These are phyloP conservation scores for Phenganax stokvisi DNA, from an alignment of 92 coral and sea anemone genomes.

Conservation along the genomic window DNA sequence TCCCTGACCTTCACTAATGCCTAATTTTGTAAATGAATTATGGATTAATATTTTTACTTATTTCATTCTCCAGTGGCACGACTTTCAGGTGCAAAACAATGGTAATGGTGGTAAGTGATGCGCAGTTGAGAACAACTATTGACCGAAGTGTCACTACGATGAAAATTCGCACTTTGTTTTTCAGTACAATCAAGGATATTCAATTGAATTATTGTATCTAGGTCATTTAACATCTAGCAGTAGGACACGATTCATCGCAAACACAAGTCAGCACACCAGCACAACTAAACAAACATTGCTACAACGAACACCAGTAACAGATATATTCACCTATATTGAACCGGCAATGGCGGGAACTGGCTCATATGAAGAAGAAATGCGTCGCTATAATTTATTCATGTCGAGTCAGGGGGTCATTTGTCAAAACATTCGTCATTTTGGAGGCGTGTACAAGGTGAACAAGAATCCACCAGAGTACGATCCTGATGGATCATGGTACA, in stretches of 20 bases:
- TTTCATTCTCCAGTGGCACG: neutral
- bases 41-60: neutral
- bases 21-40: too few relatives aligned
- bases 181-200: too few relatives aligned
- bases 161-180: too few relatives aligned
- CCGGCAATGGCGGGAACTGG: slow-evolving; percentile 63
- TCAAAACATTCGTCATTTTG: slow-evolving; percentile 63
- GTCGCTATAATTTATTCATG: slow-evolving; percentile 57
- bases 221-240: too few relatives aligned
- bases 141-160: too few relatives aligned
- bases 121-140: too few relatives aligned
- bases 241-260: neutral
- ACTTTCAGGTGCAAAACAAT: neutral
- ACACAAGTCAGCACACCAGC: neutral
- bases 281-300: neutral
- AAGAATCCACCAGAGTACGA: slow-evolving; percentile 63
- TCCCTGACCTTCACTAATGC: too few relatives aligned
- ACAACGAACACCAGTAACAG: neutral
- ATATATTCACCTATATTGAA: slow-evolving; percentile 48
- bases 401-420: slow-evolving; percentile 87
- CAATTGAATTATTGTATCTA: too few relatives aligned
- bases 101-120: neutral
- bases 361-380: slow-evolving; percentile 47
- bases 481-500: slow-evolving; percentile 91
- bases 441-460: slow-evolving; percentile 56